phyloP scores from a whole-genome alignment of 2,113 vertebrate genomes.

The Candoia aspera region DNA sequence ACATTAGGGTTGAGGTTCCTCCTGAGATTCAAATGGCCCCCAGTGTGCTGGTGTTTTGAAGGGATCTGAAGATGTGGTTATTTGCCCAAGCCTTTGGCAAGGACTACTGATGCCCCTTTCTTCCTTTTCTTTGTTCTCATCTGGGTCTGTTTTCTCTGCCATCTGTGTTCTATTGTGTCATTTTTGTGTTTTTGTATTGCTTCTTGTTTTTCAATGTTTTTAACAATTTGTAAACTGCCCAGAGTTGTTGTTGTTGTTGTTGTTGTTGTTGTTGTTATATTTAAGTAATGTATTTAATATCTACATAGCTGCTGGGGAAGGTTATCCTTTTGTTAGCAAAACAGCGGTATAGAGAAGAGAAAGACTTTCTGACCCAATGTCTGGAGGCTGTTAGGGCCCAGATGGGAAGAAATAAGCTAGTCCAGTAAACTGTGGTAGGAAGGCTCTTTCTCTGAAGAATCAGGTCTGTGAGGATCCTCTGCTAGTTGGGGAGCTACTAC shows the following conservation, averaged over 20 bases:
- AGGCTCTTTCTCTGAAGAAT: neutral
- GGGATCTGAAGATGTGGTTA: too few relatives aligned
- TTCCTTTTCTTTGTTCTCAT: too few relatives aligned
- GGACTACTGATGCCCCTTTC: too few relatives aligned
- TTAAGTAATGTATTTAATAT: neutral
- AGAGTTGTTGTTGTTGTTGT: neutral
- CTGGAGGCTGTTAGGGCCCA: neutral
- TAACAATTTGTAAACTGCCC: too few relatives aligned
- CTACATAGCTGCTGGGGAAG: neutral
- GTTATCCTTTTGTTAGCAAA: neutral
- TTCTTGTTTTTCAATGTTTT: too few relatives aligned
- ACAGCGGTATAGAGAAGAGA: neutral
- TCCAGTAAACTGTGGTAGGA: neutral
- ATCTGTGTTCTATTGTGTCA: too few relatives aligned
- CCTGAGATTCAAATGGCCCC: too few relatives aligned
- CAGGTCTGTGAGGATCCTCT: neutral
- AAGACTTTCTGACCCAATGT: neutral
- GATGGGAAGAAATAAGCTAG: neutral
- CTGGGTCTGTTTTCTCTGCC: too few relatives aligned
- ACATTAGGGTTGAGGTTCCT: too few relatives aligned
- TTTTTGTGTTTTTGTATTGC: too few relatives aligned
- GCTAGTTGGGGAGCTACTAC: neutral
- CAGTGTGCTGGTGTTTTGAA: too few relatives aligned
- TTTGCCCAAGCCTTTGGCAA: too few relatives aligned
- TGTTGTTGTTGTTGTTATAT: neutral